Conservation (phyloP, 1,140 invertebrate genomes). For the Saccostrea echinata region DNA sequence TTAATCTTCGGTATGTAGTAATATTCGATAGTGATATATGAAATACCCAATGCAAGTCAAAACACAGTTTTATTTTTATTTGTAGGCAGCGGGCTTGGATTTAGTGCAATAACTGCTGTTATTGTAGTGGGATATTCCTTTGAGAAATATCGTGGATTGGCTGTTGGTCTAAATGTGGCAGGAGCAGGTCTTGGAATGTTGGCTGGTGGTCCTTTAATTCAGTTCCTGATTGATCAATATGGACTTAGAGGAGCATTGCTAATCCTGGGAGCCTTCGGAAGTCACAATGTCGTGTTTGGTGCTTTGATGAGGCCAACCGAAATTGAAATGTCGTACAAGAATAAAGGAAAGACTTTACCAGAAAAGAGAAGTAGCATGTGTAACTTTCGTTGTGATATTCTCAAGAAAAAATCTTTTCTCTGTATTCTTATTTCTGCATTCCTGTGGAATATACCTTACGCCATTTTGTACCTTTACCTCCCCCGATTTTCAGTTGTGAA, state of each 20-base stretch:
- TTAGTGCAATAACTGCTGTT: constrained; percentile 51
- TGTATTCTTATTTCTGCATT: constrained; percentile 15
- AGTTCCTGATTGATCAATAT: constrained; percentile 55
- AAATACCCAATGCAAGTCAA: no score
- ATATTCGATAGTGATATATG: no score
- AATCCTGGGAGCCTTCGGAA: constrained; percentile 50
- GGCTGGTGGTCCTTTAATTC: constrained; percentile 52
- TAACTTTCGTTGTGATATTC: background rate
- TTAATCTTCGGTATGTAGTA: no score
- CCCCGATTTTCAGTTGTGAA: constrained; percentile 52
- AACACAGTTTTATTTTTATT: background rate
- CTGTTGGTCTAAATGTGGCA: constrained; percentile 53
- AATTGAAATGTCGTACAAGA: constrained; percentile 47
- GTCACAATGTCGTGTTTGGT: constrained; percentile 49
- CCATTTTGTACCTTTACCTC: constrained; percentile 47
- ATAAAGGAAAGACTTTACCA: background rate
- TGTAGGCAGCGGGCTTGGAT: constrained; percentile 55
- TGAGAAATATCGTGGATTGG: constrained; percentile 53
- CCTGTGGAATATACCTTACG: constrained; percentile 48
- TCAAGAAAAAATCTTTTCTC: constrained; percentile 32
- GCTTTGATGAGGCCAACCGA: constrained; percentile 59
- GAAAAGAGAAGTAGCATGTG: background rate
- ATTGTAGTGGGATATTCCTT: constrained; percentile 59
- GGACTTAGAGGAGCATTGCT: constrained; percentile 55
- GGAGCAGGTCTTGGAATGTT: constrained; percentile 60